Conservation (phyloP, 1,140 invertebrate genomes). For the Drosophila equinoxialis region DNA sequence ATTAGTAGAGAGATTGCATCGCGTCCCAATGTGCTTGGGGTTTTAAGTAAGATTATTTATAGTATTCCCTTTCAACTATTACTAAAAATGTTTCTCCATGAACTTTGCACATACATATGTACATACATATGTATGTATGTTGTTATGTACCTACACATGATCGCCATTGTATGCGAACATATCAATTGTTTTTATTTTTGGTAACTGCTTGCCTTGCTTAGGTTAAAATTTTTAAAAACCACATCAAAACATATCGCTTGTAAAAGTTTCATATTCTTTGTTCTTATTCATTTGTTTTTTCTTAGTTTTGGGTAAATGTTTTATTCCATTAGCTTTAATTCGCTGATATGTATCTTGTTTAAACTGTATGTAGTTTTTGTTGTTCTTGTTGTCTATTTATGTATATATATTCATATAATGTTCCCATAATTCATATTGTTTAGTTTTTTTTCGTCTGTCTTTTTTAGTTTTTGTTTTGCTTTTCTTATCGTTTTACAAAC, state of each 20-base stretch:
- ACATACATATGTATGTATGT: background rate
- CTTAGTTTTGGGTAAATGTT: constrained; percentile 40
- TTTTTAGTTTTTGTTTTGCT: constrained; percentile 6
- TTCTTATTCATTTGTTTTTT: constrained; percentile 44
- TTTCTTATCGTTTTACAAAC: constrained; percentile 8
- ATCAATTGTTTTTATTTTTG: constrained; percentile 52
- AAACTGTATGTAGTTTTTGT: constrained; percentile 58
- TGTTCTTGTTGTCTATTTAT: constrained; percentile 28
- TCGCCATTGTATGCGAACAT: background rate
- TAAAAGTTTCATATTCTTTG: constrained; percentile 38
- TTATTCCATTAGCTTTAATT: constrained; percentile 51
- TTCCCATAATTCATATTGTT: constrained; percentile 83
- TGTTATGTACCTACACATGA: background rate
- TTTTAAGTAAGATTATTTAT: constrained; percentile 1
- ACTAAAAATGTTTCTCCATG: background rate
- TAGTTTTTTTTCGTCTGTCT: constrained; percentile 39
- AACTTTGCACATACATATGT: background rate
- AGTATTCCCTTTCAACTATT: constrained; percentile 1
- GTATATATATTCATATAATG: constrained; percentile 71
- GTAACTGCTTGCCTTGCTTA: constrained; percentile 75
- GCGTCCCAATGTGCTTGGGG: background rate
- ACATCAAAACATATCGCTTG: constrained; percentile 77
- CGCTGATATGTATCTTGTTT: constrained; percentile 82
- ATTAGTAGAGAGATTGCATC: constrained; percentile 12
- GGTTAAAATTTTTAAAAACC: constrained; percentile 74